A percentile compares a stretch with the other conserved stretches of the same genome.
Conservation (phyloP, 1,140 invertebrate species). For the Oedothorax gibbosus region DNA sequence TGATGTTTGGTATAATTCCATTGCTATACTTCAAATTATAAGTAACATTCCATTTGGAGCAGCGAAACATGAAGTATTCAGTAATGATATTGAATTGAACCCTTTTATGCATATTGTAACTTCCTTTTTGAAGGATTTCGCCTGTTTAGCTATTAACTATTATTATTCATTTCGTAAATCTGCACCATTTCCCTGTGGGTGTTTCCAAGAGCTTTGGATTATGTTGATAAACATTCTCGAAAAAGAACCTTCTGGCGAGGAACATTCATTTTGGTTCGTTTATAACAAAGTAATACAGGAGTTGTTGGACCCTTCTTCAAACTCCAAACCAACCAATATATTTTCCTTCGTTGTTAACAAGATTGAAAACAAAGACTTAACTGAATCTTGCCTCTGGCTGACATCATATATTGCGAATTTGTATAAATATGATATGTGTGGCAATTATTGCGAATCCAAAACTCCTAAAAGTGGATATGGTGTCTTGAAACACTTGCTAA, state of each 20-base stretch:
- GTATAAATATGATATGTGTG: conserved; percentile 26
- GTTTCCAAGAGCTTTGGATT: conserved; percentile 38
- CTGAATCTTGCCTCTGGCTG: conserved; percentile 28
- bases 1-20: conserved; percentile 35
- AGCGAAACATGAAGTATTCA: conserved; percentile 7
- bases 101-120: conserved; percentile 17
- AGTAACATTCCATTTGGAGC: not conserved
- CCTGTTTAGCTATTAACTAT: not conserved
- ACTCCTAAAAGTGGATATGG: conserved; percentile 19
- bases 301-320: not conserved
- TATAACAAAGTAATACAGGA: conserved; percentile 22
- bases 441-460: not conserved
- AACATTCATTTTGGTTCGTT: conserved; percentile 26
- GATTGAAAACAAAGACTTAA: not conserved
- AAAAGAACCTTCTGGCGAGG: not conserved
- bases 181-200: conserved; percentile 30
- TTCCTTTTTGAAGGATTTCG: conserved; percentile 4
- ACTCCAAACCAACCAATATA: not conserved
- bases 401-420: conserved; percentile 31
- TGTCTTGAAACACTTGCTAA: conserved; percentile 28
- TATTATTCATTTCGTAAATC: not conserved
- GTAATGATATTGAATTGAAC: conserved; percentile 3
- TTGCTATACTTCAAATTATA: conserved; percentile 5
- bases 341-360: conserved; percentile 5
- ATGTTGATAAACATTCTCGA: conserved; percentile 29